A percentile compares a stretch with the other conserved stretches of the same genome.
These are phyloP conservation scores for Marasmarcha lunaedactyla DNA, from an alignment of 2,888 invertebrate species.

Conservation along the genomic window DNA sequence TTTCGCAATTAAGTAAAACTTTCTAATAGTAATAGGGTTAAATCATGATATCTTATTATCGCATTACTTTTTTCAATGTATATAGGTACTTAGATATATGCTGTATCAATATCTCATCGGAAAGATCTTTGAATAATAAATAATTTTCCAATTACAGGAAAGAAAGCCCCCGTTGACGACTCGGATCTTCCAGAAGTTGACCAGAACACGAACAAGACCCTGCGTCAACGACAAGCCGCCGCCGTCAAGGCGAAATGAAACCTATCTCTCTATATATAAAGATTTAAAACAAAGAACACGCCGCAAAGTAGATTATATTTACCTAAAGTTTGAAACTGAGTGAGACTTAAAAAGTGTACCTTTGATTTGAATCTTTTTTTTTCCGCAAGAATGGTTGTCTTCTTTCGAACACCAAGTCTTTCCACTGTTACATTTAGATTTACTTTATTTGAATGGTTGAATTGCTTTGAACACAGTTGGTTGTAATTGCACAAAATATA, in stretches of 20 bases:
- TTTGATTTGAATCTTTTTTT: not conserved
- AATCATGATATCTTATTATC: too few species aligned
- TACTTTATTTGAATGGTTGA: too few species aligned
- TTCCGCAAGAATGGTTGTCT: not conserved
- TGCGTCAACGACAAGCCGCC: conserved; percentile 71
- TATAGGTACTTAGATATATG: too few species aligned
- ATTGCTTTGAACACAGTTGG: conserved; percentile 17
- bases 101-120: too few species aligned
- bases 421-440: conserved; percentile 29
- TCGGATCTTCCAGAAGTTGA: conserved; percentile 94
- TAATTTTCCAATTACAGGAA: too few species aligned
- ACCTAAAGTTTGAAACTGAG: not conserved
- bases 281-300: not conserved
- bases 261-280: conserved; percentile 1
- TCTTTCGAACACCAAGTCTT: conserved; percentile 31
- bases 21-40: too few species aligned
- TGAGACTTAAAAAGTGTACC: not conserved
- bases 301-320: not conserved
- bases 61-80: too few species aligned
- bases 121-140: too few species aligned
- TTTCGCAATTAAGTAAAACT: too few species aligned
- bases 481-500: conserved; percentile 28
- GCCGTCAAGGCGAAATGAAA: conserved; percentile 71
- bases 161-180: conserved; percentile 77
- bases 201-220: conserved; percentile 85